phyloP scores from a whole-genome alignment of 2,888 invertebrate species.

The Plemyria rubiginata region DNA sequence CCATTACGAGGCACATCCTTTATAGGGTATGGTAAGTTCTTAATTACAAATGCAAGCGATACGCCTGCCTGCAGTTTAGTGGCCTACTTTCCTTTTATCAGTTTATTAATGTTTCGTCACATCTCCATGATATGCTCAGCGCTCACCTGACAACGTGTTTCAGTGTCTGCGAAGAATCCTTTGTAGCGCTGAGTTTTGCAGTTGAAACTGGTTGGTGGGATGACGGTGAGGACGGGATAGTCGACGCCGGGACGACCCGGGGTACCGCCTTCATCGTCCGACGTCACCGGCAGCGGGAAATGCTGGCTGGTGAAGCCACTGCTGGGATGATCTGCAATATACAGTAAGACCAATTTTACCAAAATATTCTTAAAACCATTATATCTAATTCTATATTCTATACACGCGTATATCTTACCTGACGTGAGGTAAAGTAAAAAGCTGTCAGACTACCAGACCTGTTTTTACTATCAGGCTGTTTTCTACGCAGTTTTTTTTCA shows the following conservation, averaged over 20 bases:
- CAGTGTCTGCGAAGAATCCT: conserved; percentile 95
- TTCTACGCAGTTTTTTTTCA: too few species aligned
- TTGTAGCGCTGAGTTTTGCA: conserved; percentile 95
- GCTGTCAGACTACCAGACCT: too few species aligned
- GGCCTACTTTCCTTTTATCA: conserved; percentile 39
- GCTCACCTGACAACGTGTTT: conserved; percentile 92
- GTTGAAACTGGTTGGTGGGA: conserved; percentile 91
- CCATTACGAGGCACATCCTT: conserved; percentile 45
- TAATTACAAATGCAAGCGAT: conserved; percentile 45
- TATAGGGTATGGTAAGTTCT: conserved; percentile 37
- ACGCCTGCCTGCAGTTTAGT: conserved; percentile 38
- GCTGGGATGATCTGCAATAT: conserved; percentile 54
- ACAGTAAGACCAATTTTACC: neutral
- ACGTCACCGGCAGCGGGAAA: conserved; percentile 71
- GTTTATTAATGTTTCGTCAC: neutral
- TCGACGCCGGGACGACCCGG: conserved; percentile 90
- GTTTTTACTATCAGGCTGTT: too few species aligned
- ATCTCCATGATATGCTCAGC: conserved; percentile 20
- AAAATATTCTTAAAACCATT: too few species aligned
- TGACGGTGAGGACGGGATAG: conserved; percentile 90
- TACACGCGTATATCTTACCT: too few species aligned
- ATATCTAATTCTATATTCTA: too few species aligned
- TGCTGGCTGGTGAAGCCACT: conserved; percentile 66
- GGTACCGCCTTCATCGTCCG: conserved; percentile 85
- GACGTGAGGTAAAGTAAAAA: neutral